phyloP scores from a whole-genome alignment of 2,888 invertebrate genomes.

The Hypena proboscidalis region DNA sequence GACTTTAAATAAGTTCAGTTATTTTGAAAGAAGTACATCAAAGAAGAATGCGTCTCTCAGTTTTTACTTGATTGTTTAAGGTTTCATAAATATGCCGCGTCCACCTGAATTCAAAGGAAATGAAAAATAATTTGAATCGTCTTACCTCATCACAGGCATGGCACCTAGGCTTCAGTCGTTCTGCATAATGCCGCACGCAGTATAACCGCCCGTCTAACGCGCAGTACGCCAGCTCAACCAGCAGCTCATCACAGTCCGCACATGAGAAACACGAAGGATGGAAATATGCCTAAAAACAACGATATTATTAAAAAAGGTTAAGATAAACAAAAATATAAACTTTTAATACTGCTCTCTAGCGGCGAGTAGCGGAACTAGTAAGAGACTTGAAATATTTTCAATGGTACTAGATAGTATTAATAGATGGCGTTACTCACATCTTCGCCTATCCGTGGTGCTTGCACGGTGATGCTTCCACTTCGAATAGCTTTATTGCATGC shows the following conservation, averaged over 20 bases:
- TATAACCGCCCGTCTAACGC: conserved; percentile 94
- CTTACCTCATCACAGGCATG: conserved; percentile 99
- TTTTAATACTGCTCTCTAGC: conserved; percentile 41
- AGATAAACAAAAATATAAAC: background rate
- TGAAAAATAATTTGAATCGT: conserved; percentile 29
- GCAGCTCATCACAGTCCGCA: conserved; percentile 93
- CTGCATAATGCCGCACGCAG: conserved; percentile 98
- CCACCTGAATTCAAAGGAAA: no score
- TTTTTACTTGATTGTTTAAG: no score
- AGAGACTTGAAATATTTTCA: background rate
- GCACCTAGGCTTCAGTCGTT: conserved; percentile 97
- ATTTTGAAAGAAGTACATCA: no score
- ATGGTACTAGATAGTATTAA: conserved; percentile 3
- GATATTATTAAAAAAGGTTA: background rate
- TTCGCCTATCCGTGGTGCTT: conserved; percentile 92
- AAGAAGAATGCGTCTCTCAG: no score
- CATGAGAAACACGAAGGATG: conserved; percentile 98
- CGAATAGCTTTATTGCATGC: conserved; percentile 93
- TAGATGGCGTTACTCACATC: conserved; percentile 70
- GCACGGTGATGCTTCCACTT: conserved; percentile 93
- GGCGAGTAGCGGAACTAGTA: conserved; percentile 11
- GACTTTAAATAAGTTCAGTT: no score
- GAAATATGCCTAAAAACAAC: conserved; percentile 86
- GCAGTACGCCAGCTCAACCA: conserved; percentile 98
- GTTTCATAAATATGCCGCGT: no score